Base-by-base conservation (phyloP, 2,888 invertebrate genomes). In the Himalopsyche kuldschensis region DNA sequence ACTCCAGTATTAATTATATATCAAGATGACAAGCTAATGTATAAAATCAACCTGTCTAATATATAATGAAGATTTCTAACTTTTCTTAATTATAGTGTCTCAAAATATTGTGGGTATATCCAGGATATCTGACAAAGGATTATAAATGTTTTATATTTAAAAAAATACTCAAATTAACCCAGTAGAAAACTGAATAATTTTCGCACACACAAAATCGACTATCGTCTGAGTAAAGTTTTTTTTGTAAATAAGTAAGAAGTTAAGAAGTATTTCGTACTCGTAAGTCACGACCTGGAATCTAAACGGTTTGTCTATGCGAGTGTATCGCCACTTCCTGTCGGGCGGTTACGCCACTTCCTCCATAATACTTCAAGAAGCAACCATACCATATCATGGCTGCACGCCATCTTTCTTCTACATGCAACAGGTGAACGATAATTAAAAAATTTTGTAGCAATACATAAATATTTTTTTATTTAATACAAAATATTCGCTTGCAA, bases 311-410 rank as follows among this genome's bases (percentile, higher is more conserved):
- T 55, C 83, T 75, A 79, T 69, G 80, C 55, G 79, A 85, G 80
- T 83, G 83, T 83, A 76, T 85, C 84, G 82, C 83, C 84, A 85
- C 81, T 83, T 85, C 84, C 84, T 79, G 82, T 31, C 75, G 11
- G 81, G 10, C 69, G 63, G 27, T 48, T 82, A 46, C 78, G 31
- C 81, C 81, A 81, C 84, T 78, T 84, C 84, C 84, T 83, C 46
- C 32, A 6, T 27, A 17, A 27, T 75, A 32, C 30, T 76, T 80
- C 63, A 80, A 69, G 69, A 69, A 24, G 69, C 15, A 69, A 69
- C 69, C 69, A 69, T 69, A 69, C 69, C 69, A 69, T 69, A 69
- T 69, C 69, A 27, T 69, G 69, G 69, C 20, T 27, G 69, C 69
- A 69, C 69, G 27, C 69, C 69, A 69, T 4, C 11, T 30, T 69